A percentile compares a stretch with the other conserved stretches of the same genome.
phyloP scores from a whole-genome alignment of 2,797 vertebrate genomes.

The Oreortyx pictus region DNA sequence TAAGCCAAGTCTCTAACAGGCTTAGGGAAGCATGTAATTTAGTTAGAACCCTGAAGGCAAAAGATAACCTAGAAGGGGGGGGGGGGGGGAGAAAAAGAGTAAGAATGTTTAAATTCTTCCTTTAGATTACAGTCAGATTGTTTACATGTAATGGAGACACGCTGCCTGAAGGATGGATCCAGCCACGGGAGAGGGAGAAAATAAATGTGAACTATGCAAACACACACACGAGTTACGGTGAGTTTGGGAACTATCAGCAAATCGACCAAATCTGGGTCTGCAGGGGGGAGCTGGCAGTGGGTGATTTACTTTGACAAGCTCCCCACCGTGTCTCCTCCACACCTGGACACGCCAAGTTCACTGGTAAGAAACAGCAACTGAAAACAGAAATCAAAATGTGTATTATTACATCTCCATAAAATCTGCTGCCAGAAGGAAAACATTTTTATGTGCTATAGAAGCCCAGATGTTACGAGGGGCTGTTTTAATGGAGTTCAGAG shows the following conservation, averaged over 20 bases:
- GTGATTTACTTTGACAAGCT: not conserved
- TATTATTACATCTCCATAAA: conserved; percentile 72
- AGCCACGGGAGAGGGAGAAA: not conserved
- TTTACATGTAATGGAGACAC: not conserved
- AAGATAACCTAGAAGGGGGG: not conserved
- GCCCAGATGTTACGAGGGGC: conserved; percentile 70
- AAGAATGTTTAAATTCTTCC: not conserved
- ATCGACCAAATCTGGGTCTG: not conserved
- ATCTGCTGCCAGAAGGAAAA: conserved; percentile 73
- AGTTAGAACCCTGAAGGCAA: not conserved
- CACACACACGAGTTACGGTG: rapidly evolving
- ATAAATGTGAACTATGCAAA: not conserved
- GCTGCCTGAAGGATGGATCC: not conserved
- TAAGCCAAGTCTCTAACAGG: conserved; percentile 39
- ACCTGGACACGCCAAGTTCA: conserved; percentile 46
- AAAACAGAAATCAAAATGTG: conserved; percentile 33
- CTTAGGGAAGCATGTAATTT: conserved; percentile 43
- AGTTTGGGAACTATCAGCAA: not conserved
- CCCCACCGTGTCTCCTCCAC: not conserved
- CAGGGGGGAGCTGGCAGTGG: not conserved
- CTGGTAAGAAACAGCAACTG: conserved; percentile 21
- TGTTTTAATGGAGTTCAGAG: conserved; percentile 52
- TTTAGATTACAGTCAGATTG: not conserved
- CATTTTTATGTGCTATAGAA: conserved; percentile 49
- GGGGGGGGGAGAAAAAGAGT: not conserved